Base-by-base conservation (phyloP, 2,797 vertebrate genomes). In the Diplodus puntazzo region DNA sequence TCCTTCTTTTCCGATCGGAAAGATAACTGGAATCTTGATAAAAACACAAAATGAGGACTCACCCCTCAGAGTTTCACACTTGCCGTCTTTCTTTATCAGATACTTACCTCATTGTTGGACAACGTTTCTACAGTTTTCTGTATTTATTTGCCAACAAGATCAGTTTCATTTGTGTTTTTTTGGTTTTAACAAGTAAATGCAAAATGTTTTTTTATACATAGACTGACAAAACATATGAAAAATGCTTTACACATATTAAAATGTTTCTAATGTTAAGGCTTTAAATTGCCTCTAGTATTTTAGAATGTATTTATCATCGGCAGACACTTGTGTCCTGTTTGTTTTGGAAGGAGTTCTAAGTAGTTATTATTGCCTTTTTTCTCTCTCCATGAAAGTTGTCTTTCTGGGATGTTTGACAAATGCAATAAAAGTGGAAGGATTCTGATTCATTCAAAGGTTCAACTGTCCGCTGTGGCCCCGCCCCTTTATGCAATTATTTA, bases 61-160 rank as follows among this genome's bases (percentile, higher is more conserved):
- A 50, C 25, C 25, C 25, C 25, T 25, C 25, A 25, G 57, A 55
- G 60, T 57, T 62, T 60, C 0, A 0, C 60, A 65, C 12, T 34
- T 42, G 1, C 27, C 52, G 1, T 54, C 9, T 65, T 53, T 55
- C 21, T 21, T n/a, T 23, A 46, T 30, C 25, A 48, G 62, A 64
- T 27, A 60, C 34, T 80, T 77, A 73, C 75, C 70, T 80, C 53
- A 65, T 42, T 58, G 16, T 23, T 34, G 14, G 1, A 61, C 18
- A 58, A 53, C 21, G 25, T 46, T 72, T 74, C 8, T 54, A 42
- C 8, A 21, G n/a, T 34, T 5, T 65, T 62, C 11, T 61, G 17
- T 79, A 65, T 80, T 69, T 75, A 67, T 87, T 65, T 79, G n/a
- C 50, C 53, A n/a, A 11, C 18, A 16, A 14, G 2, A 53, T 12